These are phyloP conservation scores for Caenorhabditis sp. DNA, from an alignment of 2,888 invertebrate species.

Conservation along the genomic window DNA sequence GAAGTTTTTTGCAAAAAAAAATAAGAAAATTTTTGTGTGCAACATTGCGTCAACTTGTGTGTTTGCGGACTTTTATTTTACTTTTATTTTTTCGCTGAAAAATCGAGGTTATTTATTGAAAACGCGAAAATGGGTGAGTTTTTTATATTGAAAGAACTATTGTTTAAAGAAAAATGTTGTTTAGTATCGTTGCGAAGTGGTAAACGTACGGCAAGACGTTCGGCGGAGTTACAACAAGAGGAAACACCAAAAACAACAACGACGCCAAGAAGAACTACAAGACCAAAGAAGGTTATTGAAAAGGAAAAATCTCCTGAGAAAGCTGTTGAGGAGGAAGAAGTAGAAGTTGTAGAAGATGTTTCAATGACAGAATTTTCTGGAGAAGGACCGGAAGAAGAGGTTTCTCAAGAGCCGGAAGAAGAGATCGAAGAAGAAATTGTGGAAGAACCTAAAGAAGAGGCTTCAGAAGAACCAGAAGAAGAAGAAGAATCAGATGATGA, in stretches of 20 bases:
- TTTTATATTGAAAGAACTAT: not conserved
- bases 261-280: constrained; percentile 4
- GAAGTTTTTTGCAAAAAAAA: not conserved
- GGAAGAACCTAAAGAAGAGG: not conserved
- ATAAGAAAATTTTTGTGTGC: constrained; percentile 1
- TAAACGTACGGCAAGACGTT: not conserved
- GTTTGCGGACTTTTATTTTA: not conserved
- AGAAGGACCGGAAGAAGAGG: not conserved
- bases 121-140: constrained; percentile 2
- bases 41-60: not conserved
- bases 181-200: constrained; percentile 7
- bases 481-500: constrained; percentile 5
- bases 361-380: too few relatives aligned
- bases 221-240: not conserved
- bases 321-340: not conserved
- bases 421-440: not conserved
- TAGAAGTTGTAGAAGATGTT: not conserved
- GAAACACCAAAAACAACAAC: not conserved
- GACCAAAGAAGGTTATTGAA: not conserved
- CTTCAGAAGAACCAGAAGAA: not conserved
- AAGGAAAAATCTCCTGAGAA: not conserved
- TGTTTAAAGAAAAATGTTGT: not conserved
- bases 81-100: not conserved
- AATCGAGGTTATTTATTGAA: not conserved
- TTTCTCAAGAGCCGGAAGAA: not conserved